These are phyloP conservation scores for Sisor rabdophorus DNA, from an alignment of 2,113 vertebrate genomes.

Conservation along the genomic window DNA sequence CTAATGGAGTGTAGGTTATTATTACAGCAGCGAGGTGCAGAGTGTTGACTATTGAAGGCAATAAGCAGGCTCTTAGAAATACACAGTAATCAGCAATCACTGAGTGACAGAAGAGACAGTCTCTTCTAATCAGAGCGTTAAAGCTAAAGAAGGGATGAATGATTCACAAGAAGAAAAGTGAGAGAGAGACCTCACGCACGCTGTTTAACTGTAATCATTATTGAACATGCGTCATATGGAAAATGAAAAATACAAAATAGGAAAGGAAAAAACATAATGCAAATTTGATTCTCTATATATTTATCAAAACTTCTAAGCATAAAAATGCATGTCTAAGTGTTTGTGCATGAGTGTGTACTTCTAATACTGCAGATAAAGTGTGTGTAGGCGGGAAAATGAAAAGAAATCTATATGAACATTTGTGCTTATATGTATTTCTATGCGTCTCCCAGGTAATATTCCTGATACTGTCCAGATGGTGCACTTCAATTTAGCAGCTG, in stretches of 20 bases:
- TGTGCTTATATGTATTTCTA: conserved; percentile 23
- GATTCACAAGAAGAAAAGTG: conserved; percentile 2
- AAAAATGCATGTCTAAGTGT: background rate
- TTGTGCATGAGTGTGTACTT: background rate
- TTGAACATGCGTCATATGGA: background rate
- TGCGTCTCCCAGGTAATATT: conserved; percentile 49
- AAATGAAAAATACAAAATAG: background rate
- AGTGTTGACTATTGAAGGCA: conserved; percentile 11
- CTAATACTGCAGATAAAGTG: background rate
- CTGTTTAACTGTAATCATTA: conserved; percentile 10
- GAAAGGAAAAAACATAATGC: background rate
- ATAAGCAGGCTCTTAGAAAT: conserved; percentile 24
- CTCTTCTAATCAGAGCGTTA: conserved; percentile 32
- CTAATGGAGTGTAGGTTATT: conserved; percentile 21
- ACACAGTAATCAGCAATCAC: conserved; percentile 26
- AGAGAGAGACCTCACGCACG: conserved; percentile 4
- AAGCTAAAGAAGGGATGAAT: conserved; percentile 3
- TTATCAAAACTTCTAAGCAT: background rate
- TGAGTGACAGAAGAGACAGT: background rate
- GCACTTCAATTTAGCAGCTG: conserved; percentile 37
- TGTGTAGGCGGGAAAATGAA: conserved; percentile 40
- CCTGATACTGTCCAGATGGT: conserved; percentile 46
- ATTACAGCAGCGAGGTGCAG: conserved; percentile 20
- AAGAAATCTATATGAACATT: background rate
- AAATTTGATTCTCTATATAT: background rate